Base-by-base conservation (phyloP, 2,797 vertebrate genomes). In the Morus bassanus region DNA sequence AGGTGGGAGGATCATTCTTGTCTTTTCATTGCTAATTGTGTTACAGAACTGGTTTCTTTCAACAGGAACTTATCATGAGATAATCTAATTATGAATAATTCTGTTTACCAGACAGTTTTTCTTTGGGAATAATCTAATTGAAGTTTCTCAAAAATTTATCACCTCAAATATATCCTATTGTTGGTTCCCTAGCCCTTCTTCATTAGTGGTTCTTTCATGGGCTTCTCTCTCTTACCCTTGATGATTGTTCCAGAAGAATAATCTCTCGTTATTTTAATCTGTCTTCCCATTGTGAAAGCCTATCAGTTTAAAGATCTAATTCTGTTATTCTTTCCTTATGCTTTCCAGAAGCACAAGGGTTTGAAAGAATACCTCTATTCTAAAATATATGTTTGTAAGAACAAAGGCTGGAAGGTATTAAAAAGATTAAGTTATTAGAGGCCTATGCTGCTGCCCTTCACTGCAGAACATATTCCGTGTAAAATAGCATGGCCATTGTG, bases 11-110 rank as follows among this genome's bases (percentile, higher is more conserved):
- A 54, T 56, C 16, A 21, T 81, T 94, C 77, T 91, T 78, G 48
- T 67, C 90, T 89, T 96, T 95, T 89, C 75, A 45, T 46, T 76
- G 60, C 30, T 50, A 74, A 46, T 72, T 93, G 86, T 88, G 60
- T 84, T 91, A 86, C 81, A 82, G 73, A 69, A 78, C 79, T 80
- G 69, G 69, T 94, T 91, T 91, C 89, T 93, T 89, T 84, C 81
- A 89, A 39, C 19, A 46, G 60, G 69, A 91, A 77, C 4, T 45
- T 88, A 65, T 22, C 11, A 50, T 88, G 76, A 85, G 35, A 64
- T 28, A 33, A 69, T 85, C 30, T 76, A 70, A 64, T 67, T 75
- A 48, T 79, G 53, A 79, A 91, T 91, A 56, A 91, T 80, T 82
- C 81, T 60, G 35, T 76, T 93, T 95, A 79, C 17, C 41, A 89